Conservation (phyloP, 2,888 invertebrate species). For the Pantelozetes paolii region DNA sequence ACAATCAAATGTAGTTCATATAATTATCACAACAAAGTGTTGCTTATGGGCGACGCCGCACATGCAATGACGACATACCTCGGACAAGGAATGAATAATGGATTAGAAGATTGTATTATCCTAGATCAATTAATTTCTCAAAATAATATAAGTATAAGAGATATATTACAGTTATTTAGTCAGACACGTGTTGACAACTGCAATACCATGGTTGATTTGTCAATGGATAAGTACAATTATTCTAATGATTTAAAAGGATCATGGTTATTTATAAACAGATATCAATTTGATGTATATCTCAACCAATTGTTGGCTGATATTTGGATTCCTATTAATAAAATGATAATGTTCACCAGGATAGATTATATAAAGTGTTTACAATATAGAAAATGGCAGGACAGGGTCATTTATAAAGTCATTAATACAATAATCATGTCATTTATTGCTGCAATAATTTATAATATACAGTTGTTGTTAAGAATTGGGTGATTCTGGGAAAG, state of each 20-base stretch:
- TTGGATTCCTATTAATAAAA: conserved; percentile 92
- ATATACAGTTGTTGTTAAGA: too few relatives aligned
- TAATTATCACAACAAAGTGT: conserved; percentile 67
- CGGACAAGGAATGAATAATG: conserved; percentile 98
- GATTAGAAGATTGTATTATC: conserved; percentile 88
- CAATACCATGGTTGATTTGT: conserved; percentile 87
- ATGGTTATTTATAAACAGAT: too few relatives aligned
- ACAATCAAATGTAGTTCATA: conserved; percentile 89
- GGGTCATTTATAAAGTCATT: too few relatives aligned
- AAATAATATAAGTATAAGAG: background rate
- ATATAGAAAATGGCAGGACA: conserved; percentile 33
- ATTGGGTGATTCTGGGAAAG: too few relatives aligned
- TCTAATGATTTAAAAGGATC: too few relatives aligned
- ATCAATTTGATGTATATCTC: conserved; percentile 73
- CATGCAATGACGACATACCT: conserved; percentile 99
- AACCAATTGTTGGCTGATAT: conserved; percentile 66
- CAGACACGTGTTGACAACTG: conserved; percentile 71
- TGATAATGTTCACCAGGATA: conserved; percentile 53
- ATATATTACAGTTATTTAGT: conserved; percentile 59
- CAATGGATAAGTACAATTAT: conserved; percentile 94
- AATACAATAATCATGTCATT: too few relatives aligned
- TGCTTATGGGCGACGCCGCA: conserved; percentile 92
- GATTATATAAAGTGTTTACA: conserved; percentile 39
- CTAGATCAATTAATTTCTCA: conserved; percentile 65
- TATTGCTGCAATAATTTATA: too few relatives aligned